Base-by-base conservation (phyloP, 2,888 invertebrate species). In the Acanthosepion pharaonis region DNA sequence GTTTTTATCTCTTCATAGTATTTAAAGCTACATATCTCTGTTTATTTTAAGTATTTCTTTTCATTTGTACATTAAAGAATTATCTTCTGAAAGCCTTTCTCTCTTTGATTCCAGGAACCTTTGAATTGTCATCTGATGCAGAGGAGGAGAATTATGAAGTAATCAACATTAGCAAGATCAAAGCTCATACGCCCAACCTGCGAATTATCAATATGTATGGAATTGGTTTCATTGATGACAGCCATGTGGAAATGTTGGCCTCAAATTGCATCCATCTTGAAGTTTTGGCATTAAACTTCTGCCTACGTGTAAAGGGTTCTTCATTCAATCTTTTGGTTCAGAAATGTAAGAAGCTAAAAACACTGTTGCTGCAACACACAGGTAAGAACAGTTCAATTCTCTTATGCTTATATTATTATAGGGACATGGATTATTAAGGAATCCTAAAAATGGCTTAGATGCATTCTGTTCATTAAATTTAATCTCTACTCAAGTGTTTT, bases 121-220 rank as follows among this genome's bases (percentile, higher is more conserved):
- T 97, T 96, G 97, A 97, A 95, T 95, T 97, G 95, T 97, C 97
- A 5, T 97, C 99, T 97, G 99, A 99, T 97, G 99, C 99, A 96
- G 99, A 99, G 97, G 99, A 99, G 97, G 99, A 99, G 98, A 99
- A 99, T 96, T 97, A 97, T 95, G 97, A 97, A 96, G 97, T 97
- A 23, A 99, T 99, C 96, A 99, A 99, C 98, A 99, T 99, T 53
- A 99, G 99, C 97, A 99, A 99, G 97, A 98, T 99, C 94, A 99
- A 99, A 97, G 99, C 99, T 0, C 99, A 99, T 11, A 99, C 99
- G 0, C 99, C 99, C 0, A 99, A 99, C 98, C 98, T 99, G 95
- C 98, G 99, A 95, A 99, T 99, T 20, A 99, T 99, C 96, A 99
- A 99, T 97, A 98, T 99, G 94, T 99, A 99, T 97, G 99, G 99